Percentiles rank a stretch among this genome's conserved stretches.
phyloP scores from a whole-genome alignment of 2,113 vertebrate species.

The Amblyornis subalaris region DNA sequence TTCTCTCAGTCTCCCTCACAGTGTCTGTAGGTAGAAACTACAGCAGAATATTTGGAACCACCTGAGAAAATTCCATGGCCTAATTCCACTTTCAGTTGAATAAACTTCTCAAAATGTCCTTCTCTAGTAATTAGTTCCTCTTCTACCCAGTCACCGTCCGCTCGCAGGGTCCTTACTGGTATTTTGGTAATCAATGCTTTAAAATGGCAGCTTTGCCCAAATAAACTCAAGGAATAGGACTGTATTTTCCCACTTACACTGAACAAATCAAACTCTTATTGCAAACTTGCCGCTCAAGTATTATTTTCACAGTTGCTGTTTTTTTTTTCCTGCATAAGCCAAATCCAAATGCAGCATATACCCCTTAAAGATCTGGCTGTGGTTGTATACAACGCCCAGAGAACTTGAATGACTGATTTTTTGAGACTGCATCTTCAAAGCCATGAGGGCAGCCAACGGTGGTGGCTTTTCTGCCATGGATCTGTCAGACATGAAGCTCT shows the following conservation, averaged over 20 bases:
- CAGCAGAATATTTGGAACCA: accelerated
- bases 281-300: not conserved
- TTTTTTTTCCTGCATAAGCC: not conserved
- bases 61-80: not conserved
- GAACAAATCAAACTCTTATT: not conserved
- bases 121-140: not conserved
- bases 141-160: not conserved
- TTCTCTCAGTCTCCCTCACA: accelerated
- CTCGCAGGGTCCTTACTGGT: not conserved
- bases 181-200: not conserved
- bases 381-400: not conserved
- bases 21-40: not conserved
- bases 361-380: accelerated
- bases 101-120: not conserved
- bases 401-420: not conserved
- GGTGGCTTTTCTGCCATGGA: not conserved
- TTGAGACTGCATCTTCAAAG: not conserved
- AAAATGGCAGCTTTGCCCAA: not conserved
- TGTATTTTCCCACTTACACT: not conserved
- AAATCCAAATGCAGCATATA: not conserved
- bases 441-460: not conserved
- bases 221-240: not conserved
- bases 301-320: not conserved
- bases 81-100: not conserved
- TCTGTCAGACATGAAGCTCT: not conserved